These are phyloP conservation scores for Siniperca chuatsi DNA, from an alignment of 2,113 vertebrate species.

Conservation along the genomic window DNA sequence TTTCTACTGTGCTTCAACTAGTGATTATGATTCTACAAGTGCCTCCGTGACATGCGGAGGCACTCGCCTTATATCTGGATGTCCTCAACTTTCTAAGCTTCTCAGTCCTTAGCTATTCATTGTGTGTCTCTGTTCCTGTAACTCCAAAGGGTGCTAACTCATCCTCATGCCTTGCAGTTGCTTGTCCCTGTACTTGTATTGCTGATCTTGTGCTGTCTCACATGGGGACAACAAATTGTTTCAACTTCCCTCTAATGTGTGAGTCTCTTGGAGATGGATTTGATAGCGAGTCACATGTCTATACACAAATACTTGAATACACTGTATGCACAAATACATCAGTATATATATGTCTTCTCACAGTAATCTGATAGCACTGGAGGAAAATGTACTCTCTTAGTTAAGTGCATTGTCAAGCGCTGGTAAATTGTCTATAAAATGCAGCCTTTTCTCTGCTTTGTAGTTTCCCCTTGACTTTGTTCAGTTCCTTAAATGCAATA, in stretches of 20 bases:
- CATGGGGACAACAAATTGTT: constrained; percentile 19
- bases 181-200: constrained; percentile 8
- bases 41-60: background rate
- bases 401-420: background rate
- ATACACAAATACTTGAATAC: background rate
- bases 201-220: constrained; percentile 8
- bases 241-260: background rate
- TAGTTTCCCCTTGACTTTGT: background rate
- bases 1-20: background rate
- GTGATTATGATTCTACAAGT: background rate
- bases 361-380: background rate
- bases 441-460: background rate
- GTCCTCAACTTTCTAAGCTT: constrained; percentile 5
- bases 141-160: background rate
- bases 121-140: background rate
- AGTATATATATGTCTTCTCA: background rate
- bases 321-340: background rate
- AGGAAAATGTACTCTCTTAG: constrained; percentile 16
- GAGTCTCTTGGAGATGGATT: background rate
- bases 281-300: background rate
- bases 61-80: background rate
- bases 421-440: constrained; percentile 1
- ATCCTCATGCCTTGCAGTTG: background rate
- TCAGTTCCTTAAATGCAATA: constrained; percentile 14
- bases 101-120: constrained; percentile 5